Percentiles rank a stretch among this genome's conserved stretches.
Evolutionary conservation across 2,888 invertebrate species (phyloP).

Genomic region (Amphimallon solstitiale): DNA sequence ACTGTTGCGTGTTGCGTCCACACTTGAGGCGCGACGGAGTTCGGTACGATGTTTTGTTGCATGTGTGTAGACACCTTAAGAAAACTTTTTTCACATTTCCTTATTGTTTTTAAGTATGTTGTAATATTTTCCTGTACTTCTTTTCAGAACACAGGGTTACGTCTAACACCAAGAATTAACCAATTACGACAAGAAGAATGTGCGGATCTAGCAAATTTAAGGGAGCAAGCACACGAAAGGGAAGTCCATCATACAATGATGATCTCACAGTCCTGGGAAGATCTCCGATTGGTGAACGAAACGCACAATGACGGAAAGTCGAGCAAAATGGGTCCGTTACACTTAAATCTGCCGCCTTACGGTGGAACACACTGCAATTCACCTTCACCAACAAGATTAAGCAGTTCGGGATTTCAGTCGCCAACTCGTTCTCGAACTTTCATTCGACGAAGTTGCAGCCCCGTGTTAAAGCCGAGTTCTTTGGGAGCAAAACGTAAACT

Average conservation of each 20-base stretch:
- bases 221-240: constrained; percentile 92
- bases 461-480: constrained; percentile 83
- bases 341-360: constrained; percentile 64
- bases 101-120: no score
- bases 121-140: background rate
- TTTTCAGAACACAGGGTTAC: constrained; percentile 44
- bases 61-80: no score
- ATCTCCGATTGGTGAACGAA: constrained; percentile 71
- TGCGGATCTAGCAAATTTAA: constrained; percentile 80
- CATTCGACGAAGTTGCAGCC: constrained; percentile 86
- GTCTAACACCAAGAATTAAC: constrained; percentile 82
- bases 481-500: constrained; percentile 77
- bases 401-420: constrained; percentile 61
- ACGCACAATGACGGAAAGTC: constrained; percentile 53
- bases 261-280: constrained; percentile 95
- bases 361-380: constrained; percentile 57
- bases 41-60: no score
- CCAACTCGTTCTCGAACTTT: constrained; percentile 79
- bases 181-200: constrained; percentile 91
- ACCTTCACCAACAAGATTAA: constrained; percentile 59
- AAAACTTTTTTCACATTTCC: no score
- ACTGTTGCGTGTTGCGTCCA: no score
- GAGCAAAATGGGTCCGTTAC: constrained; percentile 61
- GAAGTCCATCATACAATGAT: constrained; percentile 92
- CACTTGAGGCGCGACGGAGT: no score